Evolutionary conservation across 2,797 vertebrate species (phyloP), one percentile per base, ranked within the genome.

Genomic region (Lophotriccus pileatus): DNA sequence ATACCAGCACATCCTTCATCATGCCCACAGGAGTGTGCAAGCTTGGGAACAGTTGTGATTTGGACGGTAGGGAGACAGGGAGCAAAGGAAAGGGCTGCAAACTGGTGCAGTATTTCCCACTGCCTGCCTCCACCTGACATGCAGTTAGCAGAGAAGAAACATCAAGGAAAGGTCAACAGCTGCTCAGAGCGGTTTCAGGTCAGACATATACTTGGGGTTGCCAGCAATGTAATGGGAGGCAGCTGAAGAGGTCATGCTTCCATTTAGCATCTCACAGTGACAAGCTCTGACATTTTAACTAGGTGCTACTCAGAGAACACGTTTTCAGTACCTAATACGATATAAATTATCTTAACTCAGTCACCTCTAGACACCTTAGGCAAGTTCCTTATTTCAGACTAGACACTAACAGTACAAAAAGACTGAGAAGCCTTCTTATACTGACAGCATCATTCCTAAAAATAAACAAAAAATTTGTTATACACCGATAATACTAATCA

Each of bases 91-190:
- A 82, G 32, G 68, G 53, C 53, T 72, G 56, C 68, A 83, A 49
- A 79, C 36, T 9, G 11, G 23, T 27, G 41, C 41, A 23, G 41
- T 39, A 46, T 47, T 93, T 83, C 68, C 50, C 36, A 24, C 37
- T 62, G n/a, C 27, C 63, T 9, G 24, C 34, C 66, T 80, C 79
- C 81, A 85, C 89, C 69, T 84, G 91, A 69, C 4, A 2, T 18
- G 69, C 74, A 86, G 83, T 87, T 91, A 93, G 77, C 3, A 2
- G 32, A 55, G 79, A 92, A 81, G 76, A 68, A 94, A 72, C 84
- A 89, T 75, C 82, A 84, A 55, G 69, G 69, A 96, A 95, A 96
- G 94, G 94, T 95, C 94, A 96, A 37, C 84, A 91, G 89, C 79
- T 92, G 95, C 92, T 94, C 44, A 46, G 76, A 79, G 91, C 63